phyloP scores from a whole-genome alignment of 2,113 vertebrate species.

The Menidia beryllina region DNA sequence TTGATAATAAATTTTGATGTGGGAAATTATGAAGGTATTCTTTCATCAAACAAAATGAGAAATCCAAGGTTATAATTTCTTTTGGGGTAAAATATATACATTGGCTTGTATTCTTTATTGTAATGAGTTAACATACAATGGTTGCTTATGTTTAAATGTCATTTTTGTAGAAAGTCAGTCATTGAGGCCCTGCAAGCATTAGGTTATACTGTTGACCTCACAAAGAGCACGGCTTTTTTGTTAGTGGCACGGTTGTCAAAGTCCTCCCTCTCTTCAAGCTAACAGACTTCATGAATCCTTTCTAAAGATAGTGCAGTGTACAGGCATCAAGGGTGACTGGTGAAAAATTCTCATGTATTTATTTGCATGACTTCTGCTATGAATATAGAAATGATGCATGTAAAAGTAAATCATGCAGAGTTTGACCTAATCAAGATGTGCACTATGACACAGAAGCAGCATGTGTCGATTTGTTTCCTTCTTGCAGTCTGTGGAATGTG shows the following conservation, averaged over 20 bases:
- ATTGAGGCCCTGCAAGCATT: neutral
- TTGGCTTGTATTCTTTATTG: neutral
- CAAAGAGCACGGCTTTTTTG: neutral
- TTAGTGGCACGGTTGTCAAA: neutral
- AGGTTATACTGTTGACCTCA: neutral
- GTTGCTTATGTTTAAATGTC: neutral
- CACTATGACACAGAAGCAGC: constrained; percentile 3
- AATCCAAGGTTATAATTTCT: neutral
- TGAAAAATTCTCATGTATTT: neutral
- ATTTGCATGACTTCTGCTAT: constrained; percentile 2
- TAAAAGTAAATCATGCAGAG: neutral
- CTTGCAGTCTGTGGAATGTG: constrained; percentile 13
- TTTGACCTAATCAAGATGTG: constrained; percentile 12
- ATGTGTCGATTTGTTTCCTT: constrained; percentile 26
- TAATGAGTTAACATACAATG: neutral
- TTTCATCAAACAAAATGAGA: neutral
- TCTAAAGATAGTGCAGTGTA: neutral
- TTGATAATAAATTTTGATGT: too few relatives aligned
- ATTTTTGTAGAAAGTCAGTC: neutral
- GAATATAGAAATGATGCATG: neutral
- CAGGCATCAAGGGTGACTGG: neutral
- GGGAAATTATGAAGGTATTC: neutral
- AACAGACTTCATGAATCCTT: constrained; percentile 7
- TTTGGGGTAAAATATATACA: neutral
- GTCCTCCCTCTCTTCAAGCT: neutral